Evolutionary conservation across 2,888 invertebrate species (phyloP), one percentile per base, ranked within the genome.

Genomic region (Cinara cedri): DNA sequence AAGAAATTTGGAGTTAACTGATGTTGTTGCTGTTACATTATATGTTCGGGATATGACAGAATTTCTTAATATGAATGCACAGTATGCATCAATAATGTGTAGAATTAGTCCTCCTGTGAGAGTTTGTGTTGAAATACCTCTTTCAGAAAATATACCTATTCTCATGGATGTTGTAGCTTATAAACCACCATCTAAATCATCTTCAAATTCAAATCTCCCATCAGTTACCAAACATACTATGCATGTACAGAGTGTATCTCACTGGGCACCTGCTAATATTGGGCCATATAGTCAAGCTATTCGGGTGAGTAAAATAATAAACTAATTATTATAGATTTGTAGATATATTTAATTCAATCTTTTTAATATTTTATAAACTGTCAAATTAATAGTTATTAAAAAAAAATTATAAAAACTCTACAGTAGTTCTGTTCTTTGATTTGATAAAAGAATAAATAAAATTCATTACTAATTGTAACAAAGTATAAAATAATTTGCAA

Each of bases 241-340:
- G 93, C 97, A 97, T 85, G 96, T 97, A 57, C 97, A 97, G 87
- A 93, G 96, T 82, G 91, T 97, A 84, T 97, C 96, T 44, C 96
- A 97, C 86, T 97, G 97, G 97, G 96, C 97, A n/a, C 97, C 97
- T 0, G 96, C 97, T 81, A 97, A 96, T 85, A 97, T 97, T 84
- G 97, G 97, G 65, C 97, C 97, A 9, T 97, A 97, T 86, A 97
- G 97, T 85, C 97, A 97, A 87, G 93, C 94, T 3, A 90, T 94
- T 81, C 90, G 92, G 88, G 94, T 94, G 86, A 86, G 87, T 84
- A 11, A 19, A 74, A 49, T 57, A 34, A 57, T 46, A 26, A 42
- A 26, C 54, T 42, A 14, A 24, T 19, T n/a, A 24, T 57, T 44
- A 57, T 26, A 6, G 34, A 34, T 34, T 34, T 34, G 6, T 34